phyloP scores from a whole-genome alignment of 1,140 invertebrate genomes.

The Caerostris darwini region DNA sequence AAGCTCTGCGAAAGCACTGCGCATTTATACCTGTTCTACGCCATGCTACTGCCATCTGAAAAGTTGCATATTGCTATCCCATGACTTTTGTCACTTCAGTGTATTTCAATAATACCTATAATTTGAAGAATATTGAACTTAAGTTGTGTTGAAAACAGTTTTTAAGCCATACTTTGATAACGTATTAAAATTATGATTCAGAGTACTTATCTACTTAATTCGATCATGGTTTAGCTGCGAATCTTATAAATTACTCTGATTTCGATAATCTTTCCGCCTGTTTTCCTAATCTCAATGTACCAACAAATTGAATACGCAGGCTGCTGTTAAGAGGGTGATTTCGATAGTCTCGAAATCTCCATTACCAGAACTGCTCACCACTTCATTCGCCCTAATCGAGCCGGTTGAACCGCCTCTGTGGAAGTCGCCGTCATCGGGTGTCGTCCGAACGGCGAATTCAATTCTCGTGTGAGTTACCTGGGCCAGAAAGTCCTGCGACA shows the following conservation, averaged over 20 bases:
- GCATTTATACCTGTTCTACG: too few relatives aligned
- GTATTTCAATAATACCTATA: too few relatives aligned
- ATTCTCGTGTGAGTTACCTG: slow-evolving; percentile 28
- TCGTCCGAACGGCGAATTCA: slow-evolving; percentile 11
- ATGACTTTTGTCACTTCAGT: too few relatives aligned
- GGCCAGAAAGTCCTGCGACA: background rate
- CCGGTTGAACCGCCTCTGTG: background rate
- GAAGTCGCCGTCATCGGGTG: background rate
- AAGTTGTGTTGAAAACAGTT: too few relatives aligned
- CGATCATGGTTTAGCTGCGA: too few relatives aligned
- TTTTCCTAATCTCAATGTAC: background rate
- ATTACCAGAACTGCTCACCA: background rate
- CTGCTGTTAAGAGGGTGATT: background rate
- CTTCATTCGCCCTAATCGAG: slow-evolving; percentile 8
- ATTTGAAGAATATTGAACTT: too few relatives aligned
- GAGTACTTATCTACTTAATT: too few relatives aligned
- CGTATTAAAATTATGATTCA: too few relatives aligned
- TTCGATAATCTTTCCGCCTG: background rate
- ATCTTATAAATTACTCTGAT: background rate
- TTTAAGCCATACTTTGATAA: too few relatives aligned
- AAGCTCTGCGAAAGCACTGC: too few relatives aligned
- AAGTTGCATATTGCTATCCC: too few relatives aligned
- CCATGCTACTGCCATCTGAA: too few relatives aligned
- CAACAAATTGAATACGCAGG: background rate
- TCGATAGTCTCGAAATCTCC: background rate